Evolutionary conservation across 2,113 vertebrate species (phyloP).

Genomic region (Blennius ocellaris): DNA sequence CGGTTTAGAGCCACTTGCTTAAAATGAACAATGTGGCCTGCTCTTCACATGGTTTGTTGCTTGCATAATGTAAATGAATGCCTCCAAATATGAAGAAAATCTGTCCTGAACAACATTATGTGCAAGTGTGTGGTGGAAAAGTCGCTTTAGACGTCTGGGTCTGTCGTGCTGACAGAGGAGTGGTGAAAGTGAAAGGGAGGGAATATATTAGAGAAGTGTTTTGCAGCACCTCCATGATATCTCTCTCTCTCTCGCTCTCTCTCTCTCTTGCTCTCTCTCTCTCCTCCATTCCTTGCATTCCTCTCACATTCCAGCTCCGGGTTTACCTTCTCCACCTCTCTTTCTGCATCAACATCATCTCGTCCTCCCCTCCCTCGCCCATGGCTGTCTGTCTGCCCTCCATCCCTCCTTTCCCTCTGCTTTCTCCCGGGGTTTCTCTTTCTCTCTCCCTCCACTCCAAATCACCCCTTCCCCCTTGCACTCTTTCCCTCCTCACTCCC

Average conservation of each 20-base stretch:
- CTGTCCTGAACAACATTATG: slow-evolving; percentile 1
- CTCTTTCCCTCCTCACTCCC: not conserved
- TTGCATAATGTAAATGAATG: too few relatives aligned
- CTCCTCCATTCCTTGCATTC: slow-evolving; percentile 83
- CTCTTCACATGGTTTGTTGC: too few relatives aligned
- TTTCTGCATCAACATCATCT: slow-evolving; percentile 62
- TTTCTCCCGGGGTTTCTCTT: slow-evolving; percentile 8
- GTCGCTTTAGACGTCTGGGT: slow-evolving; percentile 49
- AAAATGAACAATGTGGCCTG: too few relatives aligned
- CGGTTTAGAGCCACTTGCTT: too few relatives aligned
- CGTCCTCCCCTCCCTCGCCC: slow-evolving; percentile 30
- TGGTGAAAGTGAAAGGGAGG: slow-evolving; percentile 42
- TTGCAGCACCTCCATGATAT: slow-evolving; percentile 60
- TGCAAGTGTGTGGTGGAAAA: slow-evolving; percentile 20
- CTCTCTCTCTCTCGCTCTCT: slow-evolving; percentile 50
- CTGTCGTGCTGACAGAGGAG: slow-evolving; percentile 26
- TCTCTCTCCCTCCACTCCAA: slow-evolving; percentile 4
- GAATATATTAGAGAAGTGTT: slow-evolving; percentile 60
- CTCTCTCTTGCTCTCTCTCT: slow-evolving; percentile 71
- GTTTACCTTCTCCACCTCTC: slow-evolving; percentile 67
- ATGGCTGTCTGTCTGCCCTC: slow-evolving; percentile 40
- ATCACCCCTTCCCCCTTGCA: slow-evolving; percentile 1
- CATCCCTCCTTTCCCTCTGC: slow-evolving; percentile 1
- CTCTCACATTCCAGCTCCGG: slow-evolving; percentile 76
- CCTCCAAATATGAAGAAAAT: not conserved